Percentiles rank a stretch among this genome's conserved stretches.
phyloP scores from a whole-genome alignment of 2,797 vertebrate genomes.

The Erithacus rubecula region DNA sequence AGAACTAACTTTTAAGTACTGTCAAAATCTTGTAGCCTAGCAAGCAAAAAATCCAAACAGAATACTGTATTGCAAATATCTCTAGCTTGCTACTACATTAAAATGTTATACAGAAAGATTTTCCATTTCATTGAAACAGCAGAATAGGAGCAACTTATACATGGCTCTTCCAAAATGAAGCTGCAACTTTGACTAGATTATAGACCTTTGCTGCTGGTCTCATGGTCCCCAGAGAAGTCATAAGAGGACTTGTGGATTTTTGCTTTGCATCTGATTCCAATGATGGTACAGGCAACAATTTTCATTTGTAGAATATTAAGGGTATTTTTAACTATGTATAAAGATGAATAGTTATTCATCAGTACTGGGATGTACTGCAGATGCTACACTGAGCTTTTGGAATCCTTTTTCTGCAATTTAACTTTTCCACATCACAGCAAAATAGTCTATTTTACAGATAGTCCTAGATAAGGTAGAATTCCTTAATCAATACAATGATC shows the following conservation, averaged over 20 bases:
- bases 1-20: background rate
- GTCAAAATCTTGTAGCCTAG: background rate
- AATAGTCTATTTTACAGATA: background rate
- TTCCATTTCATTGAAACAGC: background rate
- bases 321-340: background rate
- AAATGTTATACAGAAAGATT: background rate
- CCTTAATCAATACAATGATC: background rate
- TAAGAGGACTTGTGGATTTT: background rate
- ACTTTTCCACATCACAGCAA: background rate
- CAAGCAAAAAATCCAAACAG: background rate
- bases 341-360: background rate
- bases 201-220: background rate
- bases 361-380: background rate
- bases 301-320: background rate
- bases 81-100: background rate
- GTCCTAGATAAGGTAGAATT: background rate
- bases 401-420: background rate
- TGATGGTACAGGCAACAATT: background rate
- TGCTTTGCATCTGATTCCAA: background rate
- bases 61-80: background rate
- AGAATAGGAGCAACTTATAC: background rate
- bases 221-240: background rate
- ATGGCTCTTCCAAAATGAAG: background rate
- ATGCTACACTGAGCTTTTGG: background rate
- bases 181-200: background rate